phyloP scores from a whole-genome alignment of 2,113 vertebrate genomes.

The Sphaerodactylus townsendi region DNA sequence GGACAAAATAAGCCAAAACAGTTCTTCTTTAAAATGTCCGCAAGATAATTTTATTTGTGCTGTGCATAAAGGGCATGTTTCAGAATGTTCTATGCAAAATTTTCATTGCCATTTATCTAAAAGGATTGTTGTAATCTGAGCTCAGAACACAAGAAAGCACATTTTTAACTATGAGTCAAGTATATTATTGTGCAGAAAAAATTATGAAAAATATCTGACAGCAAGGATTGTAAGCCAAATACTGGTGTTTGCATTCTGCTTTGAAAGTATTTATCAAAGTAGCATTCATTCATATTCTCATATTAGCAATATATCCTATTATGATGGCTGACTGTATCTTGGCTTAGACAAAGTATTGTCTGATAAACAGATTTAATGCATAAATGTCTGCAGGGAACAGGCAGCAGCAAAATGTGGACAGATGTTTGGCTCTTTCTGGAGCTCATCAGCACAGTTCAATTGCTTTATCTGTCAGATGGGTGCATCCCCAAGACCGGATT shows the following conservation, averaged over 20 bases:
- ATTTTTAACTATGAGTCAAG: slow-evolving; percentile 1
- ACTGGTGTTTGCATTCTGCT: neutral
- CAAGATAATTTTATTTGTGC: too few species aligned
- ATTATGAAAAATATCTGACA: slow-evolving; percentile 21
- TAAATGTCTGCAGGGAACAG: slow-evolving; percentile 47
- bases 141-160: neutral
- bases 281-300: slow-evolving; percentile 36
- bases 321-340: slow-evolving; percentile 45
- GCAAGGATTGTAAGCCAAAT: slow-evolving; percentile 36
- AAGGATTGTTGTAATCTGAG: neutral
- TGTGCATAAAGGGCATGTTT: too few species aligned
- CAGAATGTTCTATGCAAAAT: neutral
- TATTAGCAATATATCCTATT: slow-evolving; percentile 54
- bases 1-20: too few species aligned
- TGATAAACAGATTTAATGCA: slow-evolving; percentile 64
- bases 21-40: too few species aligned
- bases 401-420: slow-evolving; percentile 53
- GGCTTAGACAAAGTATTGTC: slow-evolving; percentile 59
- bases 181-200: neutral
- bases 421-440: slow-evolving; percentile 62
- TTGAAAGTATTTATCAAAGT: slow-evolving; percentile 32
- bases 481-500: slow-evolving; percentile 34
- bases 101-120: neutral
- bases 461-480: slow-evolving; percentile 49
- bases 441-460: slow-evolving; percentile 58